Evolutionary conservation across 1,140 invertebrate genomes (phyloP).

Genomic region (Berghia stephanieae): DNA sequence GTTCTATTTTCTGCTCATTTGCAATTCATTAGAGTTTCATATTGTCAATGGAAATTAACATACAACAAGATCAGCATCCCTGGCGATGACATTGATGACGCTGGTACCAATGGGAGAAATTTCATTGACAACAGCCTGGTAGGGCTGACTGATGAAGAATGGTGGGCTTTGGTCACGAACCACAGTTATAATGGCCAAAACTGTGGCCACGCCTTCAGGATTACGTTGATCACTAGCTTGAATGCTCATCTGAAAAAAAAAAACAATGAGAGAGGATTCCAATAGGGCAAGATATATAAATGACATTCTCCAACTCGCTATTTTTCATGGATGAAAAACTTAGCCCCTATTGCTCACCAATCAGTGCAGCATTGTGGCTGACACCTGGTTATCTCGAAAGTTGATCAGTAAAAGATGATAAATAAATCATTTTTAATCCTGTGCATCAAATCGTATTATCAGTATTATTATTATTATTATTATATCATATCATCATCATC

Average conservation of each 20-base stretch:
- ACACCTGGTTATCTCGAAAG: too few relatives aligned
- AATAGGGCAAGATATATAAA: neutral
- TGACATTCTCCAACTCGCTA: neutral
- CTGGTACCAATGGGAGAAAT: constrained; percentile 32
- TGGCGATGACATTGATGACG: constrained; percentile 42
- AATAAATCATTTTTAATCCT: too few relatives aligned
- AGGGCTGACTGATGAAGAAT: constrained; percentile 39
- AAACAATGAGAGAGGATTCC: neutral
- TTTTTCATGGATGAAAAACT: too few relatives aligned
- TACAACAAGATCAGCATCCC: constrained; percentile 47
- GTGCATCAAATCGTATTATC: too few relatives aligned
- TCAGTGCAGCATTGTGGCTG: too few relatives aligned
- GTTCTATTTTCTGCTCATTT: too few relatives aligned
- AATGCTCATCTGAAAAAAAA: constrained; percentile 40
- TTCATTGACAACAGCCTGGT: constrained; percentile 39
- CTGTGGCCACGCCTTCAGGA: constrained; percentile 34
- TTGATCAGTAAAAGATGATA: too few relatives aligned
- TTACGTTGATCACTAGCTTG: constrained; percentile 43
- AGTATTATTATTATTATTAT: too few relatives aligned
- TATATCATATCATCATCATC: neutral
- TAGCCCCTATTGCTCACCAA: too few relatives aligned
- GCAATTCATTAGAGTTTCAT: too few relatives aligned
- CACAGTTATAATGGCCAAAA: constrained; percentile 44
- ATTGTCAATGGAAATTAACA: too few relatives aligned
- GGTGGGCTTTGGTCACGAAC: constrained; percentile 45